Evolutionary conservation across 2,888 invertebrate genomes (phyloP), one percentile per base, ranked within the genome.

Genomic region (Dioctria linearis): DNA sequence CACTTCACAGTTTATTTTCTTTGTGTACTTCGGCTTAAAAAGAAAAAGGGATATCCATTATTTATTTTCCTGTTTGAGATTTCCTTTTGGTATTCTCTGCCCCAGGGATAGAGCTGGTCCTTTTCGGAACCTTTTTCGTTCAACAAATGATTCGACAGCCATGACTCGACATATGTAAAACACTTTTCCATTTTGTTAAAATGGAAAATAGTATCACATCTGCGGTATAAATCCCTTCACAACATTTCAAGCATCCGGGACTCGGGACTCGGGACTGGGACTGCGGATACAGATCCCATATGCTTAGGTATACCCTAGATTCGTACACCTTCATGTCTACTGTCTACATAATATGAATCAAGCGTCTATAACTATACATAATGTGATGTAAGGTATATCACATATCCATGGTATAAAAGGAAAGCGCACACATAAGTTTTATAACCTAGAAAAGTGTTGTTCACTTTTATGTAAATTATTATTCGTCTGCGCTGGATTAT

Each of bases 121-220:
- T 51, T 73, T 76, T 63, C 57, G 46, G 39, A 37, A 49, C 66
- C 57, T 78, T 78, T 78, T 78, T 78, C 66, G 66, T 40, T 40
- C 66, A 63, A 78, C 54, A 63, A 66, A 78, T 78, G 78, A 78
- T 78, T 78, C 66, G 66, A 78, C 78, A 78, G 78, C 51, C 78
- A 78, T 78, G 78, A 78, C 40, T 78, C 78, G 78, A 78, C 78
- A 78, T 78, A 78, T 78, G 78, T 78, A 66, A 78, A 78, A 78
- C 78, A 78, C 78, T 78, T 78, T 78, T 42, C 40, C 78, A 78
- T 78, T 78, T 66, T 78, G 78, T 65, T 78, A 78, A 78, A 54
- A 66, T 63, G 66, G 66, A 66, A 78, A 66, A 78, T 66, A 78
- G 78, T 63, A 78, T 42, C 65, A 54, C 66, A 78, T 66, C 66